These are phyloP conservation scores for Hydra vulgaris DNA, from an alignment of 30 jellyfish, hydroid and myxozoan species.

Conservation along the genomic window DNA sequence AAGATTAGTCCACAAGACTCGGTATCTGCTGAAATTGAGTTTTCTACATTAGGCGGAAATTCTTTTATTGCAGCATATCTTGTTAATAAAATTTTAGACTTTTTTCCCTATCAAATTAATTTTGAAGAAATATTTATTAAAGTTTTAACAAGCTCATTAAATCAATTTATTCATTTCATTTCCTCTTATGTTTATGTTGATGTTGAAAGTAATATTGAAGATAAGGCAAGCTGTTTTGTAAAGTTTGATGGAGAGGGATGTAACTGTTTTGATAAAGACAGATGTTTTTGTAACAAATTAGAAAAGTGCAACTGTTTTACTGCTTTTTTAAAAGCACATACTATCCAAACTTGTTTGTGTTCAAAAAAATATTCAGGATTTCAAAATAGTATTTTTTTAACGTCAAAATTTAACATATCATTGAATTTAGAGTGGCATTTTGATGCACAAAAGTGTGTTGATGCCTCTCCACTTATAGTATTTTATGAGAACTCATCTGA, in stretches of 20 bases:
- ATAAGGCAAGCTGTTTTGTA: neutral
- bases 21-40: slow-evolving; percentile 8
- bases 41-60: slow-evolving; percentile 64
- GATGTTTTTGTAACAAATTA: no score
- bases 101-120: neutral
- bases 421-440: neutral
- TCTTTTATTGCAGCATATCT: slow-evolving; percentile 64
- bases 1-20: neutral
- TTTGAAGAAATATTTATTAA: slow-evolving; percentile 9
- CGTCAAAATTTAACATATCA: neutral
- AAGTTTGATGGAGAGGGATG: neutral
- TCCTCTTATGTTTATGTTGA: neutral
- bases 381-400: no score
- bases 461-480: slow-evolving; percentile 80
- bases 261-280: no score
- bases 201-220: neutral
- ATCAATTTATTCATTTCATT: neutral
- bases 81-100: slow-evolving; percentile 24
- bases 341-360: neutral
- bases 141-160: neutral
- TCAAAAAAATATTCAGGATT: neutral
- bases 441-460: slow-evolving; percentile 50
- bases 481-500: slow-evolving; percentile 23
- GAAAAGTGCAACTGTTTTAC: neutral
- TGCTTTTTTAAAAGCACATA: neutral